Evolutionary conservation across 2,113 vertebrate genomes (phyloP).

Genomic region (Xenopus borealis): DNA sequence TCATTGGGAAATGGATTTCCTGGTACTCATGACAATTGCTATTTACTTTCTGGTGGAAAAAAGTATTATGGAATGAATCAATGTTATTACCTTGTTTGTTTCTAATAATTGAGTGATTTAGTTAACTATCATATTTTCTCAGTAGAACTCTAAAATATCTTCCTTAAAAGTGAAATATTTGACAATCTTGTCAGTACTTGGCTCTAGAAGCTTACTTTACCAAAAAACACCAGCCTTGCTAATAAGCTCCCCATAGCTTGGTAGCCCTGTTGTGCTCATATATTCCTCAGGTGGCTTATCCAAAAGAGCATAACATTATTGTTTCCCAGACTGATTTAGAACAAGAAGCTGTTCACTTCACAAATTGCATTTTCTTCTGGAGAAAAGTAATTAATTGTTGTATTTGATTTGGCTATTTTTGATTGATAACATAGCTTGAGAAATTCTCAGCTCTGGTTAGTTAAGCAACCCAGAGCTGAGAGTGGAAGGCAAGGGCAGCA

Average conservation of each 20-base stretch:
- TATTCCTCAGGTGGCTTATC: slow-evolving; percentile 16
- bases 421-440: too few relatives aligned
- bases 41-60: too few relatives aligned
- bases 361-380: slow-evolving; percentile 15
- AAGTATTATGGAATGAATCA: too few relatives aligned
- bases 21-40: too few relatives aligned
- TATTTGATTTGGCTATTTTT: too few relatives aligned
- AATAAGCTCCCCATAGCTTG: slow-evolving; percentile 37
- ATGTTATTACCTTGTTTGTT: not conserved
- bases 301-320: slow-evolving; percentile 37
- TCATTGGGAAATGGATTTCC: too few relatives aligned
- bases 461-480: too few relatives aligned
- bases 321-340: slow-evolving; percentile 16
- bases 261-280: slow-evolving; percentile 11
- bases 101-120: slow-evolving; percentile 24
- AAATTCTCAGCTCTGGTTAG: too few relatives aligned
- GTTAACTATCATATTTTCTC: slow-evolving; percentile 10
- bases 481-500: too few relatives aligned
- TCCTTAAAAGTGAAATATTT: slow-evolving; percentile 15
- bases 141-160: not conserved
- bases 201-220: not conserved
- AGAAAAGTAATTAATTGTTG: slow-evolving; percentile 5
- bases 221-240: not conserved
- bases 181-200: not conserved
- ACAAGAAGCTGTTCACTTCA: not conserved